These are phyloP conservation scores for Hirtodrosophila alboralis DNA, from an alignment of 2,888 invertebrate genomes.

Conservation along the genomic window DNA sequence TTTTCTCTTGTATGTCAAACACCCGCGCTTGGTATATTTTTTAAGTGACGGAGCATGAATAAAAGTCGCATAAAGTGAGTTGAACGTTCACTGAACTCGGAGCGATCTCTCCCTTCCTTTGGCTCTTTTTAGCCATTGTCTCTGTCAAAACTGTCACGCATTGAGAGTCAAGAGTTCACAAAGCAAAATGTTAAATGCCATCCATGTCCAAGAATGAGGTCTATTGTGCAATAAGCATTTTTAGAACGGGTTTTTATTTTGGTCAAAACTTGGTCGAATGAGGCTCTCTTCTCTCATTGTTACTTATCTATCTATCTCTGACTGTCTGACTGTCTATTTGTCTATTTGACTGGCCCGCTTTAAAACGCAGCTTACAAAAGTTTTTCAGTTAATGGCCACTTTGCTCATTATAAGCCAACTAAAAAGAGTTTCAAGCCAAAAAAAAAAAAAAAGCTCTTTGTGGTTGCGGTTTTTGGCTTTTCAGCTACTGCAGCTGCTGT, in stretches of 20 bases:
- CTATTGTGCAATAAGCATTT: constrained; percentile 65
- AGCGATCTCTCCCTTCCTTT: constrained; percentile 42
- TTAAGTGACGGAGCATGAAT: constrained; percentile 32
- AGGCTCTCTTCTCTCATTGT: constrained; percentile 33
- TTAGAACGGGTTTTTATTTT: constrained; percentile 58
- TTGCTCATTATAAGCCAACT: constrained; percentile 74
- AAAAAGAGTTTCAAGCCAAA: constrained; percentile 53
- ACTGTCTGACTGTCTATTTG: constrained; percentile 6
- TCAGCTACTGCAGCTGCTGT: constrained; percentile 33
- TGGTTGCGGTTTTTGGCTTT: constrained; percentile 52
- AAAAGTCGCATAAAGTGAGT: constrained; percentile 36
- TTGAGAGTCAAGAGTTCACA: constrained; percentile 51
- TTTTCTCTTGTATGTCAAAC: constrained; percentile 38
- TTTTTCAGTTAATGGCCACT: constrained; percentile 70
- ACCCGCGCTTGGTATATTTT: constrained; percentile 42
- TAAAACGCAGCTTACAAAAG: constrained; percentile 61
- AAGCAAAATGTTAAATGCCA: constrained; percentile 62
- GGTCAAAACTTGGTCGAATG: constrained; percentile 43
- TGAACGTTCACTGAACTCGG: constrained; percentile 66
- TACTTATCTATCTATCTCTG: constrained; percentile 24
- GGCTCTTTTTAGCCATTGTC: constrained; percentile 11
- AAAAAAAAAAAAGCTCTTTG: too few species aligned
- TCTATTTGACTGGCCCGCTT: constrained; percentile 32
- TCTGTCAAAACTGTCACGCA: constrained; percentile 67
- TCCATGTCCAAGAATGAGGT: constrained; percentile 63